Evolutionary conservation across 2,888 invertebrate species (phyloP), one percentile per base, ranked within the genome.

Genomic region (Calameuta pallipes): DNA sequence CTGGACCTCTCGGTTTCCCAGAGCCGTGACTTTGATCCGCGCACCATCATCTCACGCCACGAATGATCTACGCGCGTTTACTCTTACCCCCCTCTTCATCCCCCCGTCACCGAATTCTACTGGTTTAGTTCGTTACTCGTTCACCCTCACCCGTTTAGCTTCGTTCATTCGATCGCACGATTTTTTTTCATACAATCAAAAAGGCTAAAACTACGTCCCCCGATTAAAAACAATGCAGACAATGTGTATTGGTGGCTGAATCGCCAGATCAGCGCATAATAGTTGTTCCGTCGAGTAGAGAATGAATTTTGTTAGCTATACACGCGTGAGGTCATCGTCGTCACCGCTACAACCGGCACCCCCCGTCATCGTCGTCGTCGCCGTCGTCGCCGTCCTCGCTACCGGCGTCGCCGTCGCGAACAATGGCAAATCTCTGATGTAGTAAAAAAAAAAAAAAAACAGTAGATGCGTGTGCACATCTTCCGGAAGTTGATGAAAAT

Each of bases 221-320:
- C 84, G 84, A 86, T 83, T 82, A 86, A 86, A 91, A 86, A 80
- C 91, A 91, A 93, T 93, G 93, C 94, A 94, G 93, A 93, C 94
- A 94, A 94, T 94, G 94, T 94, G 94, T 93, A 93, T 92, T 93
- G 94, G 93, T 93, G 93, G 93, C 93, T 93, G 88, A 90, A 90
- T 89, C 87, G 56, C 85, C 81, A 87, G 86, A 87, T 87, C 88
- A 85, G 88, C 88, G 87, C 88, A 85, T 85, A 83, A 79, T 82
- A 79, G 81, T 56, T 15, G 23, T 41, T 56, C 23, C 56, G 56
- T 56, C 9, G 9, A 12, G 33, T 37, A 69, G 75, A 75, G 75
- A 34, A 34, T 73, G n/a, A 30, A 73, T 73, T 73, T 23, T 15
- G 34, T 74, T 36, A 36, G 30, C 71, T 71, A 3, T 71, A 34